Percentiles rank a stretch among this genome's conserved stretches.
Conservation (phyloP, 2,888 invertebrate species). For the Cheilosia pagana region DNA sequence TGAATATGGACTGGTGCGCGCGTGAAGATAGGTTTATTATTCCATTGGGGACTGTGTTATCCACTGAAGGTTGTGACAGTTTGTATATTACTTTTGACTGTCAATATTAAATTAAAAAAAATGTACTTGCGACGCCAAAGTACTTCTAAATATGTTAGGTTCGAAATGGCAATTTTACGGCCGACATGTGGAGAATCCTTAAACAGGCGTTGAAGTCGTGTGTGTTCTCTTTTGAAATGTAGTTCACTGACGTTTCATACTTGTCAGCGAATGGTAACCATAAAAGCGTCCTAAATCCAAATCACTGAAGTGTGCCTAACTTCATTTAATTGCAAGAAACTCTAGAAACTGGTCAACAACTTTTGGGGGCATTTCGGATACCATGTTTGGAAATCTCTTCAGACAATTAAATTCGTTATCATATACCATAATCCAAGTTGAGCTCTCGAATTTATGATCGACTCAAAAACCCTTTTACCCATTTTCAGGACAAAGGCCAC, state of each 20-base stretch:
- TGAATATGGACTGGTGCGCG: neutral
- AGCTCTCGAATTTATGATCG: neutral
- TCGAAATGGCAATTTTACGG: neutral
- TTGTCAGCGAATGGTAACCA: no score
- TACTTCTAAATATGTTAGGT: neutral
- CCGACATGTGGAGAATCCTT: neutral
- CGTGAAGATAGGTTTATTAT: neutral
- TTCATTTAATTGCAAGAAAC: no score
- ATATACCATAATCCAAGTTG: neutral
- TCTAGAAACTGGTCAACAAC: neutral
- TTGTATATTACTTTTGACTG: conserved; percentile 6
- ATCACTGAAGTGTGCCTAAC: no score
- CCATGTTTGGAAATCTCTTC: neutral
- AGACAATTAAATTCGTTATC: neutral
- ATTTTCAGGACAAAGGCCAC: no score
- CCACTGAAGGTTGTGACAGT: conserved; percentile 3
- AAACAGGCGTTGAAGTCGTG: neutral
- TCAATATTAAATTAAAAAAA: conserved; percentile 18
- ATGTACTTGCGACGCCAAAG: neutral
- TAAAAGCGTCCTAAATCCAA: no score
- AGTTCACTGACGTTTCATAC: neutral
- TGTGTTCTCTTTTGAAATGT: no score
- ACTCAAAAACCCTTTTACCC: neutral
- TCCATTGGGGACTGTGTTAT: neutral
- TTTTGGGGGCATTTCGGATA: neutral